phyloP scores from a whole-genome alignment of 2,113 vertebrate genomes.

The Platanista minor region DNA sequence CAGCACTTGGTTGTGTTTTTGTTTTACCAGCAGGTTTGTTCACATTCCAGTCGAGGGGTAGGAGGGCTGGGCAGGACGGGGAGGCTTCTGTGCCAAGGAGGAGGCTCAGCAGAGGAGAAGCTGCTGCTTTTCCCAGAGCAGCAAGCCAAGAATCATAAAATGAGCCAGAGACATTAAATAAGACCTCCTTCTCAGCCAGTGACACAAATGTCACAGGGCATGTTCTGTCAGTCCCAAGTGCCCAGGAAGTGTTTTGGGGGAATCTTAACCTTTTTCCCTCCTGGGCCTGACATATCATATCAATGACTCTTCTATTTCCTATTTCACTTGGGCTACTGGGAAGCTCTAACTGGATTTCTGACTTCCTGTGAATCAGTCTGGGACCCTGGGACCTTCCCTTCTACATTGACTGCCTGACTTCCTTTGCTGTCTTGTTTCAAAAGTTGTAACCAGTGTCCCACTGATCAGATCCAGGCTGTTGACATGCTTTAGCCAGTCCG shows the following conservation, averaged over 20 bases:
- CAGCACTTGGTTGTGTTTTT: background rate
- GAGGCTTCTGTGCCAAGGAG: conserved; percentile 12
- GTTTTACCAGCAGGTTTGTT: conserved; percentile 40
- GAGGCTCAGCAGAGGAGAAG: background rate
- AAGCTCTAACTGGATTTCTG: background rate
- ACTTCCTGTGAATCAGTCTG: background rate
- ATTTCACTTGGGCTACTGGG: background rate
- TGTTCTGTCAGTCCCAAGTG: background rate
- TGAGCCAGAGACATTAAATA: background rate
- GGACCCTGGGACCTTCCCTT: background rate
- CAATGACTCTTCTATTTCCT: background rate
- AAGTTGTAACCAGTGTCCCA: background rate
- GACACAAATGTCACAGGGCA: background rate
- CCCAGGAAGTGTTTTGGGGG: background rate
- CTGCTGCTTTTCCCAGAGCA: background rate
- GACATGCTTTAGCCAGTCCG: background rate
- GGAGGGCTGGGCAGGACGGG: background rate
- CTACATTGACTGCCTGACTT: background rate
- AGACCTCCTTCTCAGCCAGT: background rate
- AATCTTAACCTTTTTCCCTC: background rate
- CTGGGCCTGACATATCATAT: background rate
- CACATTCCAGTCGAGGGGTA: conserved; percentile 53
- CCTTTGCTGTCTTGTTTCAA: background rate
- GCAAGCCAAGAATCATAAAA: background rate
- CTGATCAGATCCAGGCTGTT: background rate